Evolutionary conservation across 2,797 vertebrate genomes (phyloP), one percentile per base, ranked within the genome.

Genomic region (Coregonus sp.): DNA sequence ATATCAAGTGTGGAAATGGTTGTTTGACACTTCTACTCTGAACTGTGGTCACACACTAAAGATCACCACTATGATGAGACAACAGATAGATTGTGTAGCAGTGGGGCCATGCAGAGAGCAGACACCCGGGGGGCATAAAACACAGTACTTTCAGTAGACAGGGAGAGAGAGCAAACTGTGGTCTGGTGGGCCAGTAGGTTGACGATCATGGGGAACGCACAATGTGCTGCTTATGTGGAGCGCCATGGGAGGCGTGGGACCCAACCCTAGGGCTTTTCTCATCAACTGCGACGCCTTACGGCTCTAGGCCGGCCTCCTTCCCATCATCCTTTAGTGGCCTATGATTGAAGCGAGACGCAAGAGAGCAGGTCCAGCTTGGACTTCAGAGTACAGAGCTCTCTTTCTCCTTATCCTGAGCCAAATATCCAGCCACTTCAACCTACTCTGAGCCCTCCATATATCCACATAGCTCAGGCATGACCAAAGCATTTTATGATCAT

Each of bases 261-360:
- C 78, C 73, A 81, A 88, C 86, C 88, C 82, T 68, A 74, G n/a
- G 86, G 87, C 66, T 54, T 86, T 92, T 92, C 90, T 87, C 91
- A 89, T 79, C 59, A 0, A 47, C 9, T 9, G 40, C 63, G 68
- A 72, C 74, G 79, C 72, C 52, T 75, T 37, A 47, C 77, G 74
- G 47, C 47, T n/a, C 72, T 1, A 63, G 1, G 20, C 61, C 74
- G 31, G 35, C 69, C 33, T 69, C 81, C 81, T 82, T 0, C 71
- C 31, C 85, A 54, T 56, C 35, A 65, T 59, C 31, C n/a, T 18
- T 11, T 73, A 12, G 16, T 25, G 11, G n/a, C 4, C n/a, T 63
- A 12, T 25, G 20, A 25, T 25, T 25, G 20, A 63, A 9, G 20
- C 25, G 20, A 25, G 25, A 25, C 25, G 25, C 25, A 25, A 25